These are phyloP conservation scores for Urosaurus nigricauda DNA, from an alignment of 2,797 vertebrate genomes.

Conservation along the genomic window DNA sequence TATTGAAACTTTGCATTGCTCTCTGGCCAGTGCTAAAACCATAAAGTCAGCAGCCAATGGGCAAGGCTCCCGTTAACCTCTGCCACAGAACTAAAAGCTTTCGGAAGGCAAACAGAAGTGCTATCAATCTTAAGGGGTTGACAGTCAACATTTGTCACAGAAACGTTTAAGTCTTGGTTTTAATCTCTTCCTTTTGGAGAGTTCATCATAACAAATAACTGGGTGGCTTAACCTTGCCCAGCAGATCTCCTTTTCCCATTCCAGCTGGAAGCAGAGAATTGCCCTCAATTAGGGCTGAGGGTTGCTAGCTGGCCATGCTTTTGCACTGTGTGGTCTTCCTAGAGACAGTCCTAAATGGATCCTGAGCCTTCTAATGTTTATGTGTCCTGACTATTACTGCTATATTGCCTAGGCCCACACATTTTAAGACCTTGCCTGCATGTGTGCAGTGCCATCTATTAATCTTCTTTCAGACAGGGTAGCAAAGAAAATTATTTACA, in stretches of 20 bases:
- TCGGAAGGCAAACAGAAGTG: slow-evolving; percentile 75
- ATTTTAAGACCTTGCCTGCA: slow-evolving; percentile 67
- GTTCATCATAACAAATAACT: slow-evolving; percentile 80
- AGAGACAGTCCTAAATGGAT: slow-evolving; percentile 63
- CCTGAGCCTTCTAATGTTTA: slow-evolving; percentile 72
- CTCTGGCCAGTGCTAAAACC: slow-evolving; percentile 73
- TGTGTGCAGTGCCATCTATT: slow-evolving; percentile 68
- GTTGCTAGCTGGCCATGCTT: slow-evolving; percentile 25
- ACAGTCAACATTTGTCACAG: slow-evolving; percentile 81
- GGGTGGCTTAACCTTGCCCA: slow-evolving; percentile 63
- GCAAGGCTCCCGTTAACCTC: slow-evolving; percentile 74
- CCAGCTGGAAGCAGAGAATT: slow-evolving; percentile 72
- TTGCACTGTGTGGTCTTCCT: slow-evolving; percentile 79
- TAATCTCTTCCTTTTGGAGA: slow-evolving; percentile 78
- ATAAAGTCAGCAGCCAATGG: slow-evolving; percentile 62
- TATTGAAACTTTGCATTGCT: slow-evolving; percentile 72
- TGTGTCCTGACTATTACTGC: slow-evolving; percentile 68
- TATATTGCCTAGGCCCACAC: slow-evolving; percentile 58
- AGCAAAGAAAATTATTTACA: slow-evolving; percentile 83
- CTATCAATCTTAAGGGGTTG: slow-evolving; percentile 78
- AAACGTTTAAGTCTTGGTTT: slow-evolving; percentile 79
- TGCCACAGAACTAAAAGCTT: slow-evolving; percentile 83
- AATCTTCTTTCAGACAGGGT: slow-evolving; percentile 72
- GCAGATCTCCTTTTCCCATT: slow-evolving; percentile 66
- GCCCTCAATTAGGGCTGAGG: slow-evolving; percentile 56